A percentile compares a stretch with the other conserved stretches of the same genome.
These are phyloP conservation scores for Oegoconia quadripuncta DNA, from an alignment of 2,888 invertebrate species.

Conservation along the genomic window DNA sequence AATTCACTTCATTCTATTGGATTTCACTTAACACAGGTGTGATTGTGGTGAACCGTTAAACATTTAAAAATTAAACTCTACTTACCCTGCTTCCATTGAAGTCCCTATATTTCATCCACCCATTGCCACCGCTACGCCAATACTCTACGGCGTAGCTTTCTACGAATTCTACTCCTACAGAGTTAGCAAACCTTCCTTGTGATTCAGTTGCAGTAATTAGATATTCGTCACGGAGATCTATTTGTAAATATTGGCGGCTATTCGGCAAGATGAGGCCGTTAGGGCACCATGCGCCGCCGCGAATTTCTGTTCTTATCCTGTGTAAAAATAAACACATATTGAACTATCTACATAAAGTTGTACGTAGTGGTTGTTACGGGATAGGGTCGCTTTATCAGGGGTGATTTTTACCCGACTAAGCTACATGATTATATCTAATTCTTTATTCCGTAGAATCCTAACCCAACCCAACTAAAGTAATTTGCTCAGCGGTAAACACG, in stretches of 20 bases:
- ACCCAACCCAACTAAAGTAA: no score
- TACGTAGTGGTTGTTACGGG: no score
- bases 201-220: conserved; percentile 92
- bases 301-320: conserved; percentile 91
- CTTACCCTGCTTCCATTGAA: conserved; percentile 87
- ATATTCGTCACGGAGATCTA: conserved; percentile 86
- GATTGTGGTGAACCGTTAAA: no score
- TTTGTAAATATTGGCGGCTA: conserved; percentile 90
- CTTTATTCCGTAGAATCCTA: no score
- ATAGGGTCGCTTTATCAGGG: no score
- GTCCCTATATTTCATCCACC: conserved; percentile 90
- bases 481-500: no score
- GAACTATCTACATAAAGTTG: not conserved
- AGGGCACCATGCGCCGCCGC: conserved; percentile 97
- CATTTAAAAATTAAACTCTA: no score
- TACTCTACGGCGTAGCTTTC: conserved; percentile 91
- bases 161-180: conserved; percentile 92
- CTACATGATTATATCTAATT: no score
- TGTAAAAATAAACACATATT: conserved; percentile 14
- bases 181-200: conserved; percentile 94
- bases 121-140: conserved; percentile 82
- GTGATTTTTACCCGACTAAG: no score
- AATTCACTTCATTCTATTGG: no score
- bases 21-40: no score
- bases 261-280: conserved; percentile 87